These are phyloP conservation scores for Parasteatoda tepidariorum DNA, from an alignment of 1,140 invertebrate species.

Conservation along the genomic window DNA sequence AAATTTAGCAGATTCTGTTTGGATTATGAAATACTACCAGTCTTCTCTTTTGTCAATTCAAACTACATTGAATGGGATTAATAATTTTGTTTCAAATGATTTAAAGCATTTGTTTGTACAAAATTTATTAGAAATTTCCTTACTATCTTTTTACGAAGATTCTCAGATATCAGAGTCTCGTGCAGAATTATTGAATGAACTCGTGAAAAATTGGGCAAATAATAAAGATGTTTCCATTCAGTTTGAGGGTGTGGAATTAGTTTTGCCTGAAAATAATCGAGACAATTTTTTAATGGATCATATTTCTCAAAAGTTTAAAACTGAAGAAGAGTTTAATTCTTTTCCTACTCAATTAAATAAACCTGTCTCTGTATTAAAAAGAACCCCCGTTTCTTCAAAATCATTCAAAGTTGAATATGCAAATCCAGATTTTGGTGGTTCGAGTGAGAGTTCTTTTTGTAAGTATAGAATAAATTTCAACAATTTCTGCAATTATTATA, in stretches of 20 bases:
- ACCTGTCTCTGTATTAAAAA: neutral
- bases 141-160: neutral
- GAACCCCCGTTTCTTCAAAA: neutral
- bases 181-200: neutral
- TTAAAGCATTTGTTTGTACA: neutral
- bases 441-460: no score
- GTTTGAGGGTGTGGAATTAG: constrained; percentile 9
- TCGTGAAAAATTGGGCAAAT: constrained; percentile 18
- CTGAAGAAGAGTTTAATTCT: neutral
- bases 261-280: neutral
- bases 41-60: neutral
- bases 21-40: constrained; percentile 42
- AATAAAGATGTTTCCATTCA: constrained; percentile 5
- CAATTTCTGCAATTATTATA: neutral
- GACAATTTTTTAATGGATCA: neutral
- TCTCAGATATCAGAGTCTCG: constrained; percentile 4
- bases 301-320: no score
- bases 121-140: neutral
- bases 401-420: neutral
- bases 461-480: no score
- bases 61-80: neutral
- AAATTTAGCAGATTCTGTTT: neutral
- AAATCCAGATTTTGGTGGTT: neutral
- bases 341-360: neutral
- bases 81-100: neutral